phyloP scores from a whole-genome alignment of 2,888 invertebrate genomes.

The Stramonita haemastoma region DNA sequence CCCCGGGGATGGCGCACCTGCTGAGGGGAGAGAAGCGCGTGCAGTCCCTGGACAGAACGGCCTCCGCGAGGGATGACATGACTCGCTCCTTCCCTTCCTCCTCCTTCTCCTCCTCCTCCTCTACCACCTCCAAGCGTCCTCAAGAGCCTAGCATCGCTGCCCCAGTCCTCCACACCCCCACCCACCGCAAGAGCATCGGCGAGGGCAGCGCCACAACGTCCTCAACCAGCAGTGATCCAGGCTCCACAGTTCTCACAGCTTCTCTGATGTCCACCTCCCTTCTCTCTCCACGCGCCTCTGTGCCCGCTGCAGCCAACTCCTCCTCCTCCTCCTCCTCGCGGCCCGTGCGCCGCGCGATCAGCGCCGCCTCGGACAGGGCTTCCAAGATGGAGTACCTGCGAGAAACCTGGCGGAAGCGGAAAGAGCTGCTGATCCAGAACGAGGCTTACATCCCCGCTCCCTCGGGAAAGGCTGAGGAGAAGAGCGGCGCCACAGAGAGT shows the following conservation, averaged over 20 bases:
- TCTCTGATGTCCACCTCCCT: not conserved
- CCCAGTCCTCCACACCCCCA: slow-evolving; percentile 7
- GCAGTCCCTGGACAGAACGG: slow-evolving; percentile 47
- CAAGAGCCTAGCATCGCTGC: slow-evolving; percentile 9
- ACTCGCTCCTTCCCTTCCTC: not conserved
- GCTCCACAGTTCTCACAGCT: not conserved
- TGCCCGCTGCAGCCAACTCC: not conserved
- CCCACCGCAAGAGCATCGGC: not conserved
- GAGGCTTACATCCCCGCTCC: slow-evolving; percentile 47
- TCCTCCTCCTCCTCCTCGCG: slow-evolving; percentile 8
- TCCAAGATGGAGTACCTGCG: slow-evolving; percentile 51
- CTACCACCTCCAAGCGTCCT: not conserved
- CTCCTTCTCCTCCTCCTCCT: not conserved
- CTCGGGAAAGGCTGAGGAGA: not conserved
- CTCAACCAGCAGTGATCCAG: not conserved
- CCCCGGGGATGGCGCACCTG: slow-evolving; percentile 33
- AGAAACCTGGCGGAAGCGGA: slow-evolving; percentile 51
- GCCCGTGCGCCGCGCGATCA: slow-evolving; percentile 42
- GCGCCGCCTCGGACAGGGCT: slow-evolving; percentile 43
- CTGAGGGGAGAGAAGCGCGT: slow-evolving; percentile 31
- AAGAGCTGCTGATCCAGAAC: slow-evolving; percentile 51
- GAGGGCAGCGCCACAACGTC: not conserved
- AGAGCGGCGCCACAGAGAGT: not conserved
- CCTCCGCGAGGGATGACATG: not conserved
- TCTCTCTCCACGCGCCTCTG: not conserved